These are phyloP conservation scores for Microplitis deprimator DNA, from an alignment of 2,888 invertebrate genomes.

Conservation along the genomic window DNA sequence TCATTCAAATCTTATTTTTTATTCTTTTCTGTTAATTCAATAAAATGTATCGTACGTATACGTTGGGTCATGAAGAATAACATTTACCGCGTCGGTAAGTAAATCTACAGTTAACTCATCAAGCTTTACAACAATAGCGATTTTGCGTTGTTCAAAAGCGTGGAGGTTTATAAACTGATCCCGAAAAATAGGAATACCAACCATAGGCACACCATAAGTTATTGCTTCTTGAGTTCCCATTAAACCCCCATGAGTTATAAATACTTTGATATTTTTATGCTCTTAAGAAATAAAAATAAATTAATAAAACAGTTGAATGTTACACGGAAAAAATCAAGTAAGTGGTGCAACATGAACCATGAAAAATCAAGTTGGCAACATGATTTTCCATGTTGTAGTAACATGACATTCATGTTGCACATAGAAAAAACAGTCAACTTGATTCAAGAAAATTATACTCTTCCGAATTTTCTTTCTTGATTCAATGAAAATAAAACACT, in stretches of 20 bases:
- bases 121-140: constrained; percentile 49
- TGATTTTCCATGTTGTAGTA: too few species aligned
- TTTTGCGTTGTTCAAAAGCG: constrained; percentile 45
- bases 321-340: too few species aligned
- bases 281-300: constrained; percentile 48
- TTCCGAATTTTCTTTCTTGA: too few species aligned
- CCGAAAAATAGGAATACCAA: constrained; percentile 63
- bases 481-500: too few species aligned
- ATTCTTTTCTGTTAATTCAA: neutral
- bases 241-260: constrained; percentile 64
- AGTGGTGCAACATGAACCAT: too few species aligned
- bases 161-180: constrained; percentile 59
- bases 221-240: constrained; percentile 62
- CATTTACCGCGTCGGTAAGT: constrained; percentile 52
- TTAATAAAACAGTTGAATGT: too few species aligned
- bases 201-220: constrained; percentile 58
- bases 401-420: too few species aligned
- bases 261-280: constrained; percentile 61
- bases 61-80: constrained; percentile 50
- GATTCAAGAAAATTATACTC: too few species aligned
- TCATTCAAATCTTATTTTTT: neutral
- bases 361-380: too few species aligned
- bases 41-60: constrained; percentile 53
- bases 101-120: constrained; percentile 51
- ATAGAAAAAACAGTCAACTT: too few species aligned